A percentile compares a stretch with the other conserved stretches of the same genome.
Evolutionary conservation across 1,140 invertebrate species (phyloP).

Genomic region (Lepeophtheirus salmonis): DNA sequence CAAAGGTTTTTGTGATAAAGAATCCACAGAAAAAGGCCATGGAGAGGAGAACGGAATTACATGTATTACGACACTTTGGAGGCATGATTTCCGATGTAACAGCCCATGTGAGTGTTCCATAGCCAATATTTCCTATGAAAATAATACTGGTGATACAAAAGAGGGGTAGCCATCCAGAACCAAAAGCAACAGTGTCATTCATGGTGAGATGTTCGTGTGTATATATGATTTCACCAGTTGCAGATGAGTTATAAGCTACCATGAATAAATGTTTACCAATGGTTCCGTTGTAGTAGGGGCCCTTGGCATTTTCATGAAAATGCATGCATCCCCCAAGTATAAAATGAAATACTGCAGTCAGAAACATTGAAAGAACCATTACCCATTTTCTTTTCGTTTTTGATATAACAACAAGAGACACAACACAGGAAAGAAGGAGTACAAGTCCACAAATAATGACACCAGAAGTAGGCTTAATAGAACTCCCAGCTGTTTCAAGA

Average conservation of each 20-base stretch:
- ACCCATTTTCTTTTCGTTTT: conserved; percentile 60
- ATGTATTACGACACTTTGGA: conserved; percentile 53
- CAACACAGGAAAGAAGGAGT: conserved; percentile 67
- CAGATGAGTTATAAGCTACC: neutral
- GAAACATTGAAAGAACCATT: conserved; percentile 34
- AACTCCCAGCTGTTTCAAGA: conserved; percentile 45
- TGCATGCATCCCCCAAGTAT: neutral
- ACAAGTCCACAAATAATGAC: conserved; percentile 55
- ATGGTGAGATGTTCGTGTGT: neutral
- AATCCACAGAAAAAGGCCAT: conserved; percentile 81
- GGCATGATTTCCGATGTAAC: conserved; percentile 48
- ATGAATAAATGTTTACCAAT: neutral
- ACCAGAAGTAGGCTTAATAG: conserved; percentile 46
- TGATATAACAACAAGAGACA: conserved; percentile 62
- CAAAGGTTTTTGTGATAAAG: conserved; percentile 69
- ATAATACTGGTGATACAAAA: conserved; percentile 5
- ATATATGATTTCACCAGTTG: neutral
- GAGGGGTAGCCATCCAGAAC: conserved; percentile 10
- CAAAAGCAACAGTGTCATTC: neutral
- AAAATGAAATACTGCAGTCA: conserved; percentile 1
- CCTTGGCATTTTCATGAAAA: neutral
- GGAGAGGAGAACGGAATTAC: conserved; percentile 59
- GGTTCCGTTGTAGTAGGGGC: neutral
- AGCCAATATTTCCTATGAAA: conserved; percentile 13
- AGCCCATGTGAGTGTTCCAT: conserved; percentile 17